Evolutionary conservation across 2,888 invertebrate species (phyloP), one percentile per base, ranked within the genome.

Genomic region (Heliconius aoede): DNA sequence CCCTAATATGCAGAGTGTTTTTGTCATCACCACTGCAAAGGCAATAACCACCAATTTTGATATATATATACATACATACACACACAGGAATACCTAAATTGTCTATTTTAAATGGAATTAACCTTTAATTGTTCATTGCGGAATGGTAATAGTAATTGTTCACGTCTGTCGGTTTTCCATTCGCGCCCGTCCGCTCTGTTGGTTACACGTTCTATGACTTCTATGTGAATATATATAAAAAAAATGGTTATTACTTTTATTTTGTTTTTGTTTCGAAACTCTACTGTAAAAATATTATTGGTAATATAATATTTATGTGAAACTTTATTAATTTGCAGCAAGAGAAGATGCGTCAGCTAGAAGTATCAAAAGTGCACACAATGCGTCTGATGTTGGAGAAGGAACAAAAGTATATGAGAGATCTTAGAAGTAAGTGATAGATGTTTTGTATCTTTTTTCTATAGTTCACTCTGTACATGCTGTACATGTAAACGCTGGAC

Each of bases 301-400:
- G n/a, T n/a, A n/a, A n/a, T n/a, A n/a, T n/a, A 46, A 21, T 21
- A 51, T 46, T 46, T 46, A 46, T 46, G 15, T 46, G 55, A 2
- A 8, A 55, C n/a, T 55, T 55, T 77, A 24, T 60, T 69, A 28
- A 1, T 81, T 93, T 95, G 28, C 93, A 98, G 98, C 95, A 96
- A 83, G 98, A 97, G 86, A 98, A 97, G 88, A 97, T 97, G 85
- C 95, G 97, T 61, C 97, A 98, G 91, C 94, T 98, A 89, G 97
- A 97, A 87, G 96, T 96, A 76, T 97, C 98, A 83, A 97, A 97
- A 85, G 97, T 97, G 76, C 96, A 97, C 88, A 98, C 98, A 26
- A 96, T 98, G 81, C 96, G 97, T 82, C 95, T 98, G 86, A 99
- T 99, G 99, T 94, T 98, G 82, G 98, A 98, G 85, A 96, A 97